Percentiles rank a stretch among this genome's conserved stretches.
These are phyloP conservation scores for Clivina fossor DNA, from an alignment of 2,888 invertebrate species.

Conservation along the genomic window DNA sequence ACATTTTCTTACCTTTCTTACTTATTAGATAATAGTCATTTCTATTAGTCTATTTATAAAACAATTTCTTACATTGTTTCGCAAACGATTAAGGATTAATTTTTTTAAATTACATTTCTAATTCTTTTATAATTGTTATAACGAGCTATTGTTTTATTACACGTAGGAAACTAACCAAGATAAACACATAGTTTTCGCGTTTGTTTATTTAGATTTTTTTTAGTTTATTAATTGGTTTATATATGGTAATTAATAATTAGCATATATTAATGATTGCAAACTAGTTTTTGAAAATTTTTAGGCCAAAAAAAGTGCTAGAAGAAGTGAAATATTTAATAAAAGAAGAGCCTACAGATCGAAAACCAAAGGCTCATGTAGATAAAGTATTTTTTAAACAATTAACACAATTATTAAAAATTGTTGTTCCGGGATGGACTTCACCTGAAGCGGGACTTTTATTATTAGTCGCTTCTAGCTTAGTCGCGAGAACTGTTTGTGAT, in stretches of 20 bases:
- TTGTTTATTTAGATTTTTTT: conserved; percentile 3
- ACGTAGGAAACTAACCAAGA: too few species aligned
- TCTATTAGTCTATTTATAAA: too few species aligned
- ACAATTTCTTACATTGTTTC: too few species aligned
- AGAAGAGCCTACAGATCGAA: conserved; percentile 62
- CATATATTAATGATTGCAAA: too few species aligned
- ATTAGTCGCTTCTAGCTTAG: conserved; percentile 76
- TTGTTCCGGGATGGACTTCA: conserved; percentile 78
- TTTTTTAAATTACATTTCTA: too few species aligned
- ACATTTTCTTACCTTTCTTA: conserved; percentile 20
- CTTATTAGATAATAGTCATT: too few species aligned
- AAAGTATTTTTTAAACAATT: conserved; percentile 72
- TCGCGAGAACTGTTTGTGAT: conserved; percentile 91
- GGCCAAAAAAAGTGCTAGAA: conserved; percentile 63
- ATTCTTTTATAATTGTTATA: too few species aligned
- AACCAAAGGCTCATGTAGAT: conserved; percentile 75
- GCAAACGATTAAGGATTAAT: too few species aligned
- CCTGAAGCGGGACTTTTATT: conserved; percentile 73
- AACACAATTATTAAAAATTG: conserved; percentile 67
- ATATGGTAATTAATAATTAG: too few species aligned
- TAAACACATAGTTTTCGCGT: too few species aligned
- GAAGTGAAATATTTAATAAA: conserved; percentile 80
- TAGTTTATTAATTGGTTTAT: too few species aligned
- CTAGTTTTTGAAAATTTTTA: conserved; percentile 39
- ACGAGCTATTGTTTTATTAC: too few species aligned